phyloP scores from a whole-genome alignment of 2,113 vertebrate genomes.

The Erythrocercus mccallii region DNA sequence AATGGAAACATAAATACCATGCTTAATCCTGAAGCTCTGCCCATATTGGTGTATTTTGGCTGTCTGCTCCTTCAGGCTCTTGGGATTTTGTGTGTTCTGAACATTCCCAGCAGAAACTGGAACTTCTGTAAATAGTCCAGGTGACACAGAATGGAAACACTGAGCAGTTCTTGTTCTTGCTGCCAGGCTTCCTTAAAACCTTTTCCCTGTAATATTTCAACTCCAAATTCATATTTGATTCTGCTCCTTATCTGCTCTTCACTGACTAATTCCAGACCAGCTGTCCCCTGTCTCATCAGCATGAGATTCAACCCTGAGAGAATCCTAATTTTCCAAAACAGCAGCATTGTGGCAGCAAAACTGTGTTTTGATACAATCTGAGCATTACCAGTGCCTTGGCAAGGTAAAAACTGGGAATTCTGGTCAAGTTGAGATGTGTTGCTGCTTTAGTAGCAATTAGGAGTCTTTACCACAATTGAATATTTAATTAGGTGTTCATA shows the following conservation, averaged over 20 bases:
- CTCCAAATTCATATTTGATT: neutral
- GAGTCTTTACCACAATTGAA: neutral
- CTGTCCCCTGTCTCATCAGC: constrained; percentile 15
- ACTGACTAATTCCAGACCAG: constrained; percentile 45
- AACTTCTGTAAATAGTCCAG: constrained; percentile 22
- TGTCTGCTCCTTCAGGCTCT: neutral
- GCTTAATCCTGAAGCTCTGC: neutral
- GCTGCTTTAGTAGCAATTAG: neutral
- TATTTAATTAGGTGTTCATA: constrained; percentile 24
- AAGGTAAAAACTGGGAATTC: constrained; percentile 23
- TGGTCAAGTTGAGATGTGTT: neutral
- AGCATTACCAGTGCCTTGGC: neutral
- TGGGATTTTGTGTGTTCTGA: constrained; percentile 46
- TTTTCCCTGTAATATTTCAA: neutral
- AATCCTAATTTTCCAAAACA: neutral
- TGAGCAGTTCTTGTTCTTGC: neutral
- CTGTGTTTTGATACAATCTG: constrained; percentile 23
- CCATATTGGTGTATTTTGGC: constrained; percentile 1
- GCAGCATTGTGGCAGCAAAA: neutral
- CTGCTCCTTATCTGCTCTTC: neutral
- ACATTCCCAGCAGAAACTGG: constrained; percentile 41
- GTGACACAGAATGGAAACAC: constrained; percentile 19
- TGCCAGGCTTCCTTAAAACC: neutral
- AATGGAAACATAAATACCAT: constrained; percentile 20
- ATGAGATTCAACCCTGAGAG: constrained; percentile 23